A percentile compares a stretch with the other conserved stretches of the same genome.
These are phyloP conservation scores for Octonoba sinensis DNA, from an alignment of 2,888 invertebrate genomes.

Conservation along the genomic window DNA sequence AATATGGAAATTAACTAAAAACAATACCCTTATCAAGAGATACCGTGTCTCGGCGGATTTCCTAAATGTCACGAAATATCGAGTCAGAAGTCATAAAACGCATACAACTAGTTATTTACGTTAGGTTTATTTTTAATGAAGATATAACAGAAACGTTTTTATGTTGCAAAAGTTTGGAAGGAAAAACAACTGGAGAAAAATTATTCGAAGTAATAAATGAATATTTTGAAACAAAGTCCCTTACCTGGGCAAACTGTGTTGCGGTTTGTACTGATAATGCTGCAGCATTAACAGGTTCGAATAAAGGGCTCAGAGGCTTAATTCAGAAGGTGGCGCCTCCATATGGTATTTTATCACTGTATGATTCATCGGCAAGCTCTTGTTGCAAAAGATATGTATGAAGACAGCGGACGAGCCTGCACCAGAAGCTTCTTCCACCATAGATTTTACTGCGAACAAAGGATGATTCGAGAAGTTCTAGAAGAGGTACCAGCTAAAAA, in stretches of 20 bases:
- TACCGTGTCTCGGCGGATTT: too few species aligned
- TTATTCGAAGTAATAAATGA: background rate
- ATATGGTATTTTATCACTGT: slow-evolving; percentile 11
- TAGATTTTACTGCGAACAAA: too few species aligned
- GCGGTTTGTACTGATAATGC: slow-evolving; percentile 13
- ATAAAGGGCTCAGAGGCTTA: slow-evolving; percentile 18
- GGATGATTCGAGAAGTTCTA: too few species aligned
- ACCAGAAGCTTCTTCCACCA: too few species aligned
- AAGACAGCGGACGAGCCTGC: too few species aligned
- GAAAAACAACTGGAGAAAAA: slow-evolving; percentile 11
- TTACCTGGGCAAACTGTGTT: slow-evolving; percentile 9
- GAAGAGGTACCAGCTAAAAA: too few species aligned
- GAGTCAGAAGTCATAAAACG: too few species aligned
- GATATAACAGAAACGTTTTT: slow-evolving; percentile 14
- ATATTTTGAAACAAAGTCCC: background rate
- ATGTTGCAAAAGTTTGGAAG: slow-evolving; percentile 9
- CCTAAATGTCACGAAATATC: too few species aligned
- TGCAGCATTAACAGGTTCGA: slow-evolving; percentile 15
- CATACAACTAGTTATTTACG: too few species aligned
- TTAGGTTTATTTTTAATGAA: slow-evolving; percentile 15
- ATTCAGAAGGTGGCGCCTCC: slow-evolving; percentile 10
- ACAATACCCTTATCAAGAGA: background rate
- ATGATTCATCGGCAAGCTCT: slow-evolving; percentile 12
- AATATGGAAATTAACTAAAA: background rate
- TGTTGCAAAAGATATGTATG: slow-evolving; percentile 19